Conservation (phyloP, 2,113 vertebrate genomes). For the Oncorhynchus mykiss region DNA sequence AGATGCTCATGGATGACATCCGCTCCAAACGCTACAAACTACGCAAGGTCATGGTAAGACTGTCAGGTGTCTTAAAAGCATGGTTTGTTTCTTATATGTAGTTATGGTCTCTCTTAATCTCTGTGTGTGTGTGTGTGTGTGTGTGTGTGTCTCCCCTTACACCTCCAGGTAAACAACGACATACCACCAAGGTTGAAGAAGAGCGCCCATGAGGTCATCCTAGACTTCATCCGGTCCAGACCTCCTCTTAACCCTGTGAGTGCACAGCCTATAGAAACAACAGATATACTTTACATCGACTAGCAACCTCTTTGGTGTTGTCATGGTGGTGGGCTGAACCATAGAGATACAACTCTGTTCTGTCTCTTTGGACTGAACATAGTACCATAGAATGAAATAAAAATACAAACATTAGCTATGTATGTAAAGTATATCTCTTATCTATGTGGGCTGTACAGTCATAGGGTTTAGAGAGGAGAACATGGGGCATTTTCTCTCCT, state of each 20-base stretch:
- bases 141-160: background rate
- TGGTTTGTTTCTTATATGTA: too few species aligned
- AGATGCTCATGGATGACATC: conserved; percentile 99
- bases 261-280: conserved; percentile 11
- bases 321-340: too few species aligned
- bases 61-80: too few species aligned
- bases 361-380: too few species aligned
- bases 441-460: too few species aligned
- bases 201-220: conserved; percentile 97
- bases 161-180: conserved; percentile 86
- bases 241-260: conserved; percentile 96
- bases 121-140: background rate
- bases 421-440: too few species aligned
- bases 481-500: too few species aligned
- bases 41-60: conserved; percentile 94
- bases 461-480: too few species aligned
- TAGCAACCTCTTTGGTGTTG: background rate
- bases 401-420: too few species aligned
- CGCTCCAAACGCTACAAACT: conserved; percentile 90
- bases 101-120: too few species aligned
- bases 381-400: too few species aligned
- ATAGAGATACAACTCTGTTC: too few species aligned
- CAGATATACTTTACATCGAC: background rate
- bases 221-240: conserved; percentile 97
- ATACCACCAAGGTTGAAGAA: conserved; percentile 93